These are phyloP conservation scores for Archaeoteleia sp. DNA, from an alignment of 2,888 invertebrate species.

Conservation along the genomic window DNA sequence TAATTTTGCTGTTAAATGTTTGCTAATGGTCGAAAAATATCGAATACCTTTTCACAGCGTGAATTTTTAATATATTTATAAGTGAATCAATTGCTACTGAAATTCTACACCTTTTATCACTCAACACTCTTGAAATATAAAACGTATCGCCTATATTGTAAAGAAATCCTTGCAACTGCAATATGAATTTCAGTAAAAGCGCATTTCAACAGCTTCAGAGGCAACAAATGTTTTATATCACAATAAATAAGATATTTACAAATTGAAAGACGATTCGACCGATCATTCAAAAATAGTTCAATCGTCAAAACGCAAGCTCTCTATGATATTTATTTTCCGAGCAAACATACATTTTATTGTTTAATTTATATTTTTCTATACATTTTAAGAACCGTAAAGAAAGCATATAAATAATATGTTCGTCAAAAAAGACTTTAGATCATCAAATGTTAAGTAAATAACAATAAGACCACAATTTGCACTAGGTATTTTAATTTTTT, in stretches of 20 bases:
- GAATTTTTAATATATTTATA: slow-evolving; percentile 48
- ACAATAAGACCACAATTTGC: too few species aligned
- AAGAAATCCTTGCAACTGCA: slow-evolving; percentile 46
- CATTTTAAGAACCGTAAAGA: too few species aligned
- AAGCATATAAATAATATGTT: too few species aligned
- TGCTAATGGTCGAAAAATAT: slow-evolving; percentile 23
- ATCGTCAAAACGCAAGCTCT: too few species aligned
- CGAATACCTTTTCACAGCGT: slow-evolving; percentile 38
- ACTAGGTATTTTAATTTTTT: too few species aligned
- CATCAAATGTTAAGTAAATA: too few species aligned
- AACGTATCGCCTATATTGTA: slow-evolving; percentile 45
- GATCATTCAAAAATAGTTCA: slow-evolving; percentile 12
- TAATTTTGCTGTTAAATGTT: slow-evolving; percentile 37
- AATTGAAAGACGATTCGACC: slow-evolving; percentile 18
- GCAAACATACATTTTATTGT: too few species aligned
- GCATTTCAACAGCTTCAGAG: slow-evolving; percentile 29
- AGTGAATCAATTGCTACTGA: slow-evolving; percentile 46
- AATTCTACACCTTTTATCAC: slow-evolving; percentile 47
- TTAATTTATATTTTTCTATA: too few species aligned
- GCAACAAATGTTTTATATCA: slow-evolving; percentile 36
- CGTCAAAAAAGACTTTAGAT: too few species aligned
- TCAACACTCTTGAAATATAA: slow-evolving; percentile 50
- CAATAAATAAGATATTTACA: slow-evolving; percentile 35
- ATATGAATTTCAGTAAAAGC: slow-evolving; percentile 47
- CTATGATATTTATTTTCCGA: too few species aligned